A percentile compares a stretch with the other conserved stretches of the same genome.
Conservation (phyloP, 2,888 invertebrate genomes). For the Brachypalpus laphriformis region DNA sequence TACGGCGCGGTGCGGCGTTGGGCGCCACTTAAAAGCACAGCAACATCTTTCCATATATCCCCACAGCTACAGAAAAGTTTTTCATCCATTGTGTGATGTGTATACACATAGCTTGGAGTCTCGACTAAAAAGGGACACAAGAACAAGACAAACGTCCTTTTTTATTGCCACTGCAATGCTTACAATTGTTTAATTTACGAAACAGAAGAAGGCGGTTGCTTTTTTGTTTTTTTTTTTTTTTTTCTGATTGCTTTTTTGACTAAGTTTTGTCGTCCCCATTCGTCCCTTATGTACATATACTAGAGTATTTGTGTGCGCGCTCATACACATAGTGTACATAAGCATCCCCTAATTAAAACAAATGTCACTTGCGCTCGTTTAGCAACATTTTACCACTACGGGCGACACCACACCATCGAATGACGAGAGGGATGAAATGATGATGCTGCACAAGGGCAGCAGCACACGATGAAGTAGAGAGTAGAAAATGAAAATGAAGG, state of each 20-base stretch:
- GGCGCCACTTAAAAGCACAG: conserved; percentile 31
- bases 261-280: conserved; percentile 5
- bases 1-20: conserved; percentile 5
- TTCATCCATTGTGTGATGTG: background rate
- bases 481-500: conserved; percentile 67
- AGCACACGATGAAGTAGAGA: conserved; percentile 41
- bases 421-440: conserved; percentile 58
- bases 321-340: conserved; percentile 17
- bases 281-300: background rate
- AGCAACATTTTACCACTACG: conserved; percentile 49
- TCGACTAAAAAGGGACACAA: background rate
- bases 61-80: conserved; percentile 9
- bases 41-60: conserved; percentile 1
- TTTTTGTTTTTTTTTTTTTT: background rate
- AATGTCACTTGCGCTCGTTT: conserved; percentile 63
- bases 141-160: conserved; percentile 17
- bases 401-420: conserved; percentile 29
- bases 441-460: conserved; percentile 45
- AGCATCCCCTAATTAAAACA: conserved; percentile 72
- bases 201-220: conserved; percentile 32
- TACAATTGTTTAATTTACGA: conserved; percentile 59
- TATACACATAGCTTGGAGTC: background rate
- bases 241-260: background rate
- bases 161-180: conserved; percentile 57
- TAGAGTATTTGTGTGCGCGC: background rate